Percentiles rank a stretch among this genome's conserved stretches.
These are phyloP conservation scores for Turritopsis rubra DNA, from an alignment of 30 jellyfish, hydroid and myxozoan species.

Conservation along the genomic window DNA sequence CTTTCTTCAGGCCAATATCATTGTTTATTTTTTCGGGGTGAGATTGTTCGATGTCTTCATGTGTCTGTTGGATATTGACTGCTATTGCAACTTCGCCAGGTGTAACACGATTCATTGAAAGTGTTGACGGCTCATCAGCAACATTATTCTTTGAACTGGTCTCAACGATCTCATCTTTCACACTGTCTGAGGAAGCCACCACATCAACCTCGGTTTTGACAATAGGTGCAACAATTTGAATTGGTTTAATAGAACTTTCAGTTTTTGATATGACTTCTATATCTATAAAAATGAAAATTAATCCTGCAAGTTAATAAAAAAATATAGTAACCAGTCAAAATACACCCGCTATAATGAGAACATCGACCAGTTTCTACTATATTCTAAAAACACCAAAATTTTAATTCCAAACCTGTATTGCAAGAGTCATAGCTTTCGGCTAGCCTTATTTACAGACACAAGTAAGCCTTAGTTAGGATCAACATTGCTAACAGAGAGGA, in stretches of 20 bases:
- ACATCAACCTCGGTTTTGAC: neutral
- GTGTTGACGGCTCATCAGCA: neutral
- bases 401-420: no score
- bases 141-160: neutral
- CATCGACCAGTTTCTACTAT: no score
- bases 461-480: no score
- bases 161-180: neutral
- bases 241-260: neutral
- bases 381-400: no score
- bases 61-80: neutral
- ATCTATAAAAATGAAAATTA: neutral
- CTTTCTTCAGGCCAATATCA: neutral
- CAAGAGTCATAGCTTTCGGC: no score
- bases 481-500: neutral
- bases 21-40: no score
- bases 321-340: no score
- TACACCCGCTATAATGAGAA: no score
- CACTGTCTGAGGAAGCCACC: neutral
- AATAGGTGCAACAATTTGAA: neutral
- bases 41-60: neutral
- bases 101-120: neutral
- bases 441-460: no score
- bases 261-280: neutral
- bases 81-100: neutral
- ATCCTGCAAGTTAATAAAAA: no score